Percentiles rank a stretch among this genome's conserved stretches.
Evolutionary conservation across 2,888 invertebrate species (phyloP).

Genomic region (Achlya flavicornis): DNA sequence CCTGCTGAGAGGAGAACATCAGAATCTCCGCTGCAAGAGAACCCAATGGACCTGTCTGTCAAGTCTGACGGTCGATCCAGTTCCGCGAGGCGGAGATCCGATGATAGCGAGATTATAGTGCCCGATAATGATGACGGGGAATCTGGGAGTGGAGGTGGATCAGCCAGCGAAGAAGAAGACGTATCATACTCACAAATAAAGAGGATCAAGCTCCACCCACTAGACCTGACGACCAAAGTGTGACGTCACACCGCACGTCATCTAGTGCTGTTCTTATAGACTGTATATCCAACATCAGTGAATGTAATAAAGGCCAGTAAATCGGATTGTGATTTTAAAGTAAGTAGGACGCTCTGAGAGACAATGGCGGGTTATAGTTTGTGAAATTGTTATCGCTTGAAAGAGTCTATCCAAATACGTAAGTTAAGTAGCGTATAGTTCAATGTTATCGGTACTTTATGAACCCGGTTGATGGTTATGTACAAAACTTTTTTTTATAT

Average conservation of each 20-base stretch:
- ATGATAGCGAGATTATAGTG: constrained; percentile 78
- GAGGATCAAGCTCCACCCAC: constrained; percentile 83
- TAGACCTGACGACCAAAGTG: constrained; percentile 88
- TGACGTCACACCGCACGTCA: constrained; percentile 67
- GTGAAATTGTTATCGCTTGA: constrained; percentile 76
- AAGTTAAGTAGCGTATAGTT: constrained; percentile 72
- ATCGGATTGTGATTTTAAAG: constrained; percentile 78
- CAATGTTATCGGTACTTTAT: constrained; percentile 66
- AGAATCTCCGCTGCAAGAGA: constrained; percentile 87
- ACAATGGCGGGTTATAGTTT: constrained; percentile 59
- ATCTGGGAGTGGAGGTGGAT: constrained; percentile 72
- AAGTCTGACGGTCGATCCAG: constrained; percentile 85
- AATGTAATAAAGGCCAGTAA: constrained; percentile 75
- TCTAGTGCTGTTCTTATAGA: constrained; percentile 49
- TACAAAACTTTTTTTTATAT: constrained; percentile 61
- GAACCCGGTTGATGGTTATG: constrained; percentile 71
- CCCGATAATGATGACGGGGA: constrained; percentile 75
- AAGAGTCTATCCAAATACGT: constrained; percentile 84
- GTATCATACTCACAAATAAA: constrained; percentile 84
- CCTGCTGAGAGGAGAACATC: constrained; percentile 72
- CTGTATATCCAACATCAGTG: constrained; percentile 55
- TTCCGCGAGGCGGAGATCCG: constrained; percentile 75
- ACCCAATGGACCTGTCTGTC: constrained; percentile 92
- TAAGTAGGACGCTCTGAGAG: constrained; percentile 58
- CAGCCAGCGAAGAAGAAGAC: constrained; percentile 79